Base-by-base conservation (phyloP, 2,113 vertebrate genomes). In the Mesoclemmys tuberculata region DNA sequence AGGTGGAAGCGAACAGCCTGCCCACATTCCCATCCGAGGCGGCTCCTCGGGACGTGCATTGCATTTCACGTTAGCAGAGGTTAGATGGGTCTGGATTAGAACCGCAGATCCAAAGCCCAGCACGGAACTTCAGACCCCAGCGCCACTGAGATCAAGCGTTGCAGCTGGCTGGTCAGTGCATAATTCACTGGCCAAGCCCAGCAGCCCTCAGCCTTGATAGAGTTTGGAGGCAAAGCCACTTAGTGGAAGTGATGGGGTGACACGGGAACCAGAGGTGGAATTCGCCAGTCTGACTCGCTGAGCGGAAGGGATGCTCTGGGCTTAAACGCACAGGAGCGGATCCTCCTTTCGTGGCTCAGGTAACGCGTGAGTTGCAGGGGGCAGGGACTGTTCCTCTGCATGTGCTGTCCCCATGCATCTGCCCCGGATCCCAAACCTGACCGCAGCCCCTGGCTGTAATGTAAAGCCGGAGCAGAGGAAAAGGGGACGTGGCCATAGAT, bases 381-480 rank as follows among this genome's bases (percentile, higher is more conserved):
- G 9, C 18, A 38, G 64, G 3, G 2, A 38, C n/a, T 21, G 18
- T 71, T 71, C 35, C 26, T 58, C 29, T 29, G 24, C 27, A 8
- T 29, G 29, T 58, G 56, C 29, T 9, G 24, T 10, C 48, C 55
- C 38, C 68, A 81, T 0, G 0, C 4, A 75, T 85, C 80, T 24
- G n/a, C 0, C 14, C n/a, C 11, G 11, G 68, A 21, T 5, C 71
- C n/a, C 71, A 74, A 12, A 41, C 71, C 71, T 74, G 71, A 74
- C n/a, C 18, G 8, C 83, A 41, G 49, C 7, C 27, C 55, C 11
- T 1, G 0, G 26, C 7, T 26, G 14, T 8, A 27, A 38, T 14
- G 8, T n/a, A 27, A 55, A 26, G 35, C 52, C 24, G 2, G 80
- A 55, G 14, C 52, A 9, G n/a, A 71, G 64, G 35, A 22, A 71